Evolutionary conservation across 2,113 vertebrate species (phyloP), one percentile per base, ranked within the genome.

Genomic region (Sinosuthora webbiana): DNA sequence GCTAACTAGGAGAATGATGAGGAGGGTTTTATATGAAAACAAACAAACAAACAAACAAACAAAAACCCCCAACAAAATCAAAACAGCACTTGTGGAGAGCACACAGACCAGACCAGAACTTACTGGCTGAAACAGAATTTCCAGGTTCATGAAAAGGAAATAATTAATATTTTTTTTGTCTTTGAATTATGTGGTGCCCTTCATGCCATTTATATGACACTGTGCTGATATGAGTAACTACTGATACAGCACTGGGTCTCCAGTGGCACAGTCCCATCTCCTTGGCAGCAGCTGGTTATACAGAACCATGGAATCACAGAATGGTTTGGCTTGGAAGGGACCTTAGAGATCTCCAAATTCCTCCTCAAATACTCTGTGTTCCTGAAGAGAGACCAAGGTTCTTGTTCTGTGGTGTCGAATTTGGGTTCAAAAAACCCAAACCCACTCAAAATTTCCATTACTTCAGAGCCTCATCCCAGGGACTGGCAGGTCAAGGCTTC

Each of bases 61-160:
- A 35, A 24, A 17, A 41, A 42, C 41, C 8, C 2, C 8, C 31
- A 8, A 6, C 5, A 20, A 80, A 35, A 31, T 23, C 35, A 53
- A 78, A 53, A 9, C 49, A 93, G 80, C 49, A 33, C 64, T 87
- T 84, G 83, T 81, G 73, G 89, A 91, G 90, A 89, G 80, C 52
- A 49, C 89, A 75, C 37, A 57, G 69, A 52, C 2, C 28, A 87
- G 81, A 88, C 7, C 65, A 89, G 77, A 97, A 92, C 69, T 93
- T 77, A 77, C 55, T 87, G 91, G 69, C 90, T 96, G 65, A 65
- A 83, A 96, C 90, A 41, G 95, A 81, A 90, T 94, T 97, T 94
- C 83, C 89, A 94, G 81, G 55, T 91, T 79, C 60, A 74, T 55
- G 67, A 89, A 71, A 96, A 95, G 79, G 84, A 85, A 96, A 80